phyloP scores from a whole-genome alignment of 1,140 invertebrate species.

The Bombus balteatus region DNA sequence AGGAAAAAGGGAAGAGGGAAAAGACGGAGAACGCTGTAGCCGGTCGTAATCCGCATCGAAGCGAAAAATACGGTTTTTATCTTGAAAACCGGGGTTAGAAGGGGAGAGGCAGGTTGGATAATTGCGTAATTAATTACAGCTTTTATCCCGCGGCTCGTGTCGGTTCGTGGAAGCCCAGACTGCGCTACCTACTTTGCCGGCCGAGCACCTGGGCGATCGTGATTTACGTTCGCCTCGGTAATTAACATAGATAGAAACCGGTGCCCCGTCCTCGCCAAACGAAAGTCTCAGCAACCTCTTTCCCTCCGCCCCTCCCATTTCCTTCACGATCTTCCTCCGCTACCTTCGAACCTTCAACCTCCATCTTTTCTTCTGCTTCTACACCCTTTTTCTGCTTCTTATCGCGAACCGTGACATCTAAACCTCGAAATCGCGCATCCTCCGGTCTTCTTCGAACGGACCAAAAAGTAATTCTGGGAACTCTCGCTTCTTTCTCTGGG shows the following conservation, averaged over 20 bases:
- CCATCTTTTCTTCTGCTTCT: conserved; percentile 28
- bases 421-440: conserved; percentile 43
- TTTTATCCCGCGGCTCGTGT: conserved; percentile 68
- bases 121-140: conserved; percentile 80
- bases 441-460: conserved; percentile 22
- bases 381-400: conserved; percentile 39
- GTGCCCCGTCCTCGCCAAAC: conserved; percentile 19
- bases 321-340: conserved; percentile 10
- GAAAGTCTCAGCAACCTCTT: conserved; percentile 2
- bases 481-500: conserved; percentile 13
- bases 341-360: background rate
- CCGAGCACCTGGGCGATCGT: conserved; percentile 69
- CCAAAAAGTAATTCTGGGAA: conserved; percentile 38
- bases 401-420: conserved; percentile 58
- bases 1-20: background rate
- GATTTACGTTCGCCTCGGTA: conserved; percentile 69
- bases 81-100: conserved; percentile 57
- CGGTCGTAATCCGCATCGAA: conserved; percentile 74
- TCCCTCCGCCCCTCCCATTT: background rate
- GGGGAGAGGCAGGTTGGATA: conserved; percentile 61
- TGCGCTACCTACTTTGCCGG: conserved; percentile 62
- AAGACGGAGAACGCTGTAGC: conserved; percentile 32
- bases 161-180: conserved; percentile 48
- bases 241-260: conserved; percentile 74
- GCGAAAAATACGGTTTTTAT: conserved; percentile 80